These are phyloP conservation scores for Ptilorrhoa leucosticta DNA, from an alignment of 2,113 vertebrate species.

Conservation along the genomic window DNA sequence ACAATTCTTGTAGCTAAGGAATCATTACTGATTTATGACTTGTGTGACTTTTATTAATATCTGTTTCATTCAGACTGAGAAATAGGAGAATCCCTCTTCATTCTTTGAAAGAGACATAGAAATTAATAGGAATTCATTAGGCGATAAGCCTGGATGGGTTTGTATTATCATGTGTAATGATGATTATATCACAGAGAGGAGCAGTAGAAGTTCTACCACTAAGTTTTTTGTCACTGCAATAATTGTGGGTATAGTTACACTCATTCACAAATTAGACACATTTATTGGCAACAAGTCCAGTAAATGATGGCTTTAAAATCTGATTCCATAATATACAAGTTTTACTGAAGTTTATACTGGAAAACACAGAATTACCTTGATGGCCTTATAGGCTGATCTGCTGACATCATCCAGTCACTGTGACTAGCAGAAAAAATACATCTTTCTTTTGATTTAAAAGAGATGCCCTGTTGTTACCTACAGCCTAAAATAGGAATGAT, in stretches of 20 bases:
- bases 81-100: not conserved
- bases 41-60: not conserved
- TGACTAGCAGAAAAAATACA: not conserved
- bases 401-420: not conserved
- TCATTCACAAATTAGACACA: not conserved
- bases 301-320: not conserved
- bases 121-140: not conserved
- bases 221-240: not conserved
- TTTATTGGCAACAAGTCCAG: not conserved
- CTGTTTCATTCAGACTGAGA: not conserved
- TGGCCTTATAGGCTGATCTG: not conserved
- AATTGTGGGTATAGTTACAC: not conserved
- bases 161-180: not conserved
- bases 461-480: not conserved
- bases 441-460: not conserved
- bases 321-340: not conserved
- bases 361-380: not conserved
- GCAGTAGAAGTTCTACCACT: not conserved
- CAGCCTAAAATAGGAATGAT: not conserved
- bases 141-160: not conserved
- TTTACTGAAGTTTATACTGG: not conserved
- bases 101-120: not conserved
- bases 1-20: not conserved
- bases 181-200: not conserved
- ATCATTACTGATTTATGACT: not conserved